Evolutionary conservation across 2,888 invertebrate species (phyloP).

Genomic region (Coelogynopora nodosa): DNA sequence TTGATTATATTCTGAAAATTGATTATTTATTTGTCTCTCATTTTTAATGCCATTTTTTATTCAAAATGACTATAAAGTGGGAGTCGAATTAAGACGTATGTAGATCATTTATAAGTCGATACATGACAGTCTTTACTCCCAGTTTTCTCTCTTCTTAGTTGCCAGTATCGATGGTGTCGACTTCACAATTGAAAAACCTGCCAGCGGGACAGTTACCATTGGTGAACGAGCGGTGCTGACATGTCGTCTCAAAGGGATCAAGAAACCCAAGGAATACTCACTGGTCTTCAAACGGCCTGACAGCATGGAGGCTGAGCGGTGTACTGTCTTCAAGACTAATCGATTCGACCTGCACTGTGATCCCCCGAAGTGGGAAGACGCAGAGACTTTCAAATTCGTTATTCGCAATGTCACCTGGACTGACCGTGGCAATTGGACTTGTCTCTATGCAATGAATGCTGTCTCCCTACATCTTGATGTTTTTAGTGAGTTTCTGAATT

Average conservation of each 20-base stretch:
- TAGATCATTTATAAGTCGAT: no score
- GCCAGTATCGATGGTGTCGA: no score
- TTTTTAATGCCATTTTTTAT: no score
- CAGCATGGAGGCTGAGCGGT: conserved; percentile 5
- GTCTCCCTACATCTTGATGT: not conserved
- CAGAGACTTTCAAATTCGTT: not conserved
- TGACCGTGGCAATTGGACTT: conserved; percentile 24
- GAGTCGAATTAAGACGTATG: no score
- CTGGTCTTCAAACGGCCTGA: not conserved
- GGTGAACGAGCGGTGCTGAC: not conserved
- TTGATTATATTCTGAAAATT: no score
- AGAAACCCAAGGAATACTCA: not conserved
- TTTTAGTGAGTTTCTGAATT: no score
- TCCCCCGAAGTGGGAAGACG: not conserved
- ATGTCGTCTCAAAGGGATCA: not conserved
- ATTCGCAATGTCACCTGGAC: conserved; percentile 16
- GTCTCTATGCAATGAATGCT: conserved; percentile 30
- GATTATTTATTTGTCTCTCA: no score
- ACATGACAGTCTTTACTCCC: no score
- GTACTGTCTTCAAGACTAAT: conserved; percentile 12
- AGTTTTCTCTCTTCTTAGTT: no score
- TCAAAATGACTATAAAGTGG: no score
- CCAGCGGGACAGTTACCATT: not conserved
- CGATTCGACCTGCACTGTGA: conserved; percentile 3
- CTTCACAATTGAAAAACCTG: not conserved